Evolutionary conservation across 2,797 vertebrate genomes (phyloP).

Genomic region (Eospalax fontanierii): DNA sequence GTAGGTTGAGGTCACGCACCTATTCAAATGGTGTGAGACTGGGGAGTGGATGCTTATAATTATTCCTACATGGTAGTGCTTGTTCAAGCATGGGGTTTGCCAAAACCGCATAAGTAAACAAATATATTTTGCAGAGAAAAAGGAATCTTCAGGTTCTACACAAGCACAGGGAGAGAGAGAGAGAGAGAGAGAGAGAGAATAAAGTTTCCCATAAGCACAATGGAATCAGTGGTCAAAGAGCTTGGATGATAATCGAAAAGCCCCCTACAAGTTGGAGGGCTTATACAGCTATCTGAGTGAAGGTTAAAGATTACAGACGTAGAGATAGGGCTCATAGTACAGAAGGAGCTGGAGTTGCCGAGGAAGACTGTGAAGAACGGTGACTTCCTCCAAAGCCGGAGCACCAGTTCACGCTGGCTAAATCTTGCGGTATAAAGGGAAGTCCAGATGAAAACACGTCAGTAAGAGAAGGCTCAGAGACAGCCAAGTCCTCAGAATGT

Average conservation of each 20-base stretch:
- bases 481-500: background rate
- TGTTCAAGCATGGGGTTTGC: background rate
- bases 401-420: background rate
- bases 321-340: fast-evolving
- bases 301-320: background rate
- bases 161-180: background rate
- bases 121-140: background rate
- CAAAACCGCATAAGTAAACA: background rate
- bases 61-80: background rate
- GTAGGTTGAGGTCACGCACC: background rate
- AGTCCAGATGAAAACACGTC: background rate
- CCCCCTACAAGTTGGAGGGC: fast-evolving
- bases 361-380: background rate
- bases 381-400: background rate
- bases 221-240: background rate
- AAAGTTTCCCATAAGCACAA: background rate
- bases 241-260: background rate
- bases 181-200: background rate
- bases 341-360: background rate
- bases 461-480: background rate
- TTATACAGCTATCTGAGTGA: background rate
- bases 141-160: background rate
- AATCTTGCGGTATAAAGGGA: background rate
- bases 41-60: background rate
- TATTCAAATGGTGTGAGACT: background rate